Conservation (phyloP, 2,888 invertebrate genomes). For the Synergus itoensis region DNA sequence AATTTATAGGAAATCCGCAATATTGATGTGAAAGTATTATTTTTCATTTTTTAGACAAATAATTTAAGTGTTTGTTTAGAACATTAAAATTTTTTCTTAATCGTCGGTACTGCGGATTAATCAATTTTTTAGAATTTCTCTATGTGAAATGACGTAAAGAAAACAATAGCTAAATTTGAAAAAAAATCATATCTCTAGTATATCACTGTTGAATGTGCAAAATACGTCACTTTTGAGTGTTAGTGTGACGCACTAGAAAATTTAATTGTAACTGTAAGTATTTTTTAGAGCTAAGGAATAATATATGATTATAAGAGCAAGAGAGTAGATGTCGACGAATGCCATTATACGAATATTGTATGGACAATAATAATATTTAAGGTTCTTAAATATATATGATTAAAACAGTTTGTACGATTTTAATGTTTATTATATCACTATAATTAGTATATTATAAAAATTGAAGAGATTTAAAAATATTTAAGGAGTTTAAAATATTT, state of each 20-base stretch:
- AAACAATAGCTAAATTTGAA: slow-evolving; percentile 43
- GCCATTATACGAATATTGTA: slow-evolving; percentile 72
- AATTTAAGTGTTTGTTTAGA: slow-evolving; percentile 18
- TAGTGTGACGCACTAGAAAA: slow-evolving; percentile 63
- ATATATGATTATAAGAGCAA: slow-evolving; percentile 62
- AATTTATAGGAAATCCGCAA: slow-evolving; percentile 51
- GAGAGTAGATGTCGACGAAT: slow-evolving; percentile 61
- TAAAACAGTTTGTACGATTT: slow-evolving; percentile 44
- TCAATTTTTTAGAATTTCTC: neutral
- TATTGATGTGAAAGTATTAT: neutral
- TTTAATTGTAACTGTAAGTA: slow-evolving; percentile 67
- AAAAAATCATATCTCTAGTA: slow-evolving; percentile 55
- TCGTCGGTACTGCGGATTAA: slow-evolving; percentile 51
- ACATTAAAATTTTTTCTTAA: slow-evolving; percentile 32
- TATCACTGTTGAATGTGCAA: slow-evolving; percentile 64
- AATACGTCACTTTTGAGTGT: slow-evolving; percentile 59
- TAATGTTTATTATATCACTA: slow-evolving; percentile 31
- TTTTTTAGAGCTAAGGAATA: slow-evolving; percentile 63
- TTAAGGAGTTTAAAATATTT: too few species aligned
- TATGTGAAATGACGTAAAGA: slow-evolving; percentile 18
- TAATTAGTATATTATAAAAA: slow-evolving; percentile 46
- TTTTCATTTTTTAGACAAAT: slow-evolving; percentile 44
- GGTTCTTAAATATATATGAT: slow-evolving; percentile 71
- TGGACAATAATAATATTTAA: slow-evolving; percentile 77
- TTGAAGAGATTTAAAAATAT: too few species aligned